phyloP scores from a whole-genome alignment of 2,113 vertebrate genomes.

The Phylloscopus whistleri region DNA sequence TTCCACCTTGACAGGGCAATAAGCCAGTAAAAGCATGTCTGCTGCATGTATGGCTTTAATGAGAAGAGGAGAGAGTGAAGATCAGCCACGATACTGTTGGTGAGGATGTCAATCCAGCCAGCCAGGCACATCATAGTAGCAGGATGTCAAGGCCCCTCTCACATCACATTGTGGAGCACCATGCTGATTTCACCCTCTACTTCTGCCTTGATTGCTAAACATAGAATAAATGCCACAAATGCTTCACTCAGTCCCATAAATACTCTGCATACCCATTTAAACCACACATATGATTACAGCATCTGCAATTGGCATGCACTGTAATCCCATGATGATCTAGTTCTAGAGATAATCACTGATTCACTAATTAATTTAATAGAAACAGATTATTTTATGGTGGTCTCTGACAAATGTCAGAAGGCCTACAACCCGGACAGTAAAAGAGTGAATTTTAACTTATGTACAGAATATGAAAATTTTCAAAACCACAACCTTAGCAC shows the following conservation, averaged over 20 bases:
- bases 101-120: background rate
- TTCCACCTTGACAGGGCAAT: background rate
- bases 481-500: background rate
- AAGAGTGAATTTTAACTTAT: background rate
- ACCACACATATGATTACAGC: background rate
- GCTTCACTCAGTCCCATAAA: background rate
- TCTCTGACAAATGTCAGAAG: background rate
- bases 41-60: background rate
- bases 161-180: fast-evolving
- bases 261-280: background rate
- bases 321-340: background rate
- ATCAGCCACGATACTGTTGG: background rate
- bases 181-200: background rate
- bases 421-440: background rate
- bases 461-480: background rate
- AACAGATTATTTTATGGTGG: background rate
- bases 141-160: background rate
- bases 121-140: background rate
- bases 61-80: background rate
- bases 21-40: background rate
- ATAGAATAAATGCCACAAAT: background rate
- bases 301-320: background rate
- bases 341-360: background rate
- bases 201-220: background rate
- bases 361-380: background rate